Evolutionary conservation across 2,113 vertebrate genomes (phyloP), one percentile per base, ranked within the genome.

Genomic region (Eurypyga helias): DNA sequence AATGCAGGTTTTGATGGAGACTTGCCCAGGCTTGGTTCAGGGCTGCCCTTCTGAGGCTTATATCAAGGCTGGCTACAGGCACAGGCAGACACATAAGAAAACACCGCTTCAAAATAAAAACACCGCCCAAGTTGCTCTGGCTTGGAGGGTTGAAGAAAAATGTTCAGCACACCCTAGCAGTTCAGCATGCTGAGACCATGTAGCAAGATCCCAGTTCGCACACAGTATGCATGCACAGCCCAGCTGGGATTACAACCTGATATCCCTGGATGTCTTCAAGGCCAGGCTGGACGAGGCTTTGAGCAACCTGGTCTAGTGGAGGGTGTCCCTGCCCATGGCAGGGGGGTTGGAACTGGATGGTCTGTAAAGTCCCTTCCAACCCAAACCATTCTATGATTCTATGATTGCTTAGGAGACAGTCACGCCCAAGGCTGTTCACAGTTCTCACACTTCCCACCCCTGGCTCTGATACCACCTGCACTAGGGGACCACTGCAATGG

Each of bases 61-160:
- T 28, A 25, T 10, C 48, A 72, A 69, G 58, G 16, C n/a, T n/a
- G 49, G 28, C 14, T 93, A 62, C 41, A 89, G 34, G 55, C 9
- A 78, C 38, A 82, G 45, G 25, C 18, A 73, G 8, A 26, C 29
- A 55, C 0, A 0, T 0, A 23, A 64, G 60, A 85, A 69, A 65
- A 41, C 10, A 0, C 34, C 69, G 12, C 34, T 75, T 69, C 66
- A 51, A 65, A 73, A 79, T 29, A 9, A 58, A 86, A 83, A 19
- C 24, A 20, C 21, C 36, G 29, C 38, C 14, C 26, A 45, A 49
- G 36, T 14, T 86, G 13, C 48, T 77, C 48, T 43, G 34, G 19
- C 20, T 43, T 31, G 41, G 41, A 84, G 17, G 62, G 29, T 0
- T 43, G 26, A 83, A 10, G 10, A 13, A n/a, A 81, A 81, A 67